Conservation (phyloP, 1,140 invertebrate genomes). For the Samia ricini region DNA sequence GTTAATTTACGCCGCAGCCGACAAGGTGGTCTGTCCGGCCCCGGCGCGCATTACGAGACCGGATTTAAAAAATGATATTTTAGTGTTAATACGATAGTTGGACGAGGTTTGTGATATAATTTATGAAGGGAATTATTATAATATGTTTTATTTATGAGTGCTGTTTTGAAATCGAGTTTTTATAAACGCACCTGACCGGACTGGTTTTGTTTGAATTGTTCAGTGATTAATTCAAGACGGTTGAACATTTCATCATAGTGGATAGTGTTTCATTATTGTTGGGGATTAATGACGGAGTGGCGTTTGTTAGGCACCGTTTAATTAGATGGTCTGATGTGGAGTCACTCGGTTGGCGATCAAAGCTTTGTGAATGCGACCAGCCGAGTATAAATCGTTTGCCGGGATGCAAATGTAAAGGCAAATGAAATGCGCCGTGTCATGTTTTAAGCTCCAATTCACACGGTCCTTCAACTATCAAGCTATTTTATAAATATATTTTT, state of each 20-base stretch:
- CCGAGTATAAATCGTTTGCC: constrained; percentile 30
- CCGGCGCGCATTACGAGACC: constrained; percentile 23
- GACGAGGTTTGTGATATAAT: constrained; percentile 39
- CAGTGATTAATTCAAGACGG: constrained; percentile 41
- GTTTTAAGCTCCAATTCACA: not conserved
- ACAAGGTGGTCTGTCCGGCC: constrained; percentile 62
- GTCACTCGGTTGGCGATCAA: constrained; percentile 38
- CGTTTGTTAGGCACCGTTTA: constrained; percentile 40
- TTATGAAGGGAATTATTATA: constrained; percentile 41
- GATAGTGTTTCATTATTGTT: constrained; percentile 41
- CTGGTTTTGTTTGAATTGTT: constrained; percentile 17
- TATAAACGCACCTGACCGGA: constrained; percentile 13
- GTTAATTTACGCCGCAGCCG: constrained; percentile 68
- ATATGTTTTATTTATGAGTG: constrained; percentile 31
- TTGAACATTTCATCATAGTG: constrained; percentile 45
- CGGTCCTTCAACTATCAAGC: no score
- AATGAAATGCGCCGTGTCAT: not conserved
- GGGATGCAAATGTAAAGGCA: not conserved
- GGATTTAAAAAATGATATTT: constrained; percentile 66
- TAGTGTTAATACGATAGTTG: constrained; percentile 61
- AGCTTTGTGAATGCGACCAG: constrained; percentile 42
- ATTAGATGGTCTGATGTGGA: constrained; percentile 36
- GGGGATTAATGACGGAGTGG: constrained; percentile 7
- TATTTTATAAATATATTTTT: no score
- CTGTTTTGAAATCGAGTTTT: constrained; percentile 25